Evolutionary conservation across 2,113 vertebrate genomes (phyloP).

Genomic region (Passer domesticus): DNA sequence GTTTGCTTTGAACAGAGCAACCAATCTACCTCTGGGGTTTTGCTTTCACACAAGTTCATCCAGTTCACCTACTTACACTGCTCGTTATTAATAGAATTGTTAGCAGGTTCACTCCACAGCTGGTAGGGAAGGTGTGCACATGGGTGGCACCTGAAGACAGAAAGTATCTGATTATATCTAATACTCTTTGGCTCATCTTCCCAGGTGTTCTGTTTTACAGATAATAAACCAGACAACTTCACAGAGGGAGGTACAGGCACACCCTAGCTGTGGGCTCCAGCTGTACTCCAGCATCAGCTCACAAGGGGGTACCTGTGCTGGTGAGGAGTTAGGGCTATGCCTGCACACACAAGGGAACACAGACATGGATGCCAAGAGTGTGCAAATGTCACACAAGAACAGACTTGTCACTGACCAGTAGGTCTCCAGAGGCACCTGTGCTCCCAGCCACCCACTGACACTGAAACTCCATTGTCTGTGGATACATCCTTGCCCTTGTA

Average conservation of each 20-base stretch:
- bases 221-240: constrained; percentile 37
- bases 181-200: constrained; percentile 40
- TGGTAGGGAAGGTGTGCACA: constrained; percentile 60
- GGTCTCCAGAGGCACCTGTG: background rate
- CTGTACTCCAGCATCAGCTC: background rate
- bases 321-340: background rate
- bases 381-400: background rate
- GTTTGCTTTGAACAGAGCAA: constrained; percentile 52
- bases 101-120: constrained; percentile 67
- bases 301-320: background rate
- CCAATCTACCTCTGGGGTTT: constrained; percentile 42
- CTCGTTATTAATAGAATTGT: constrained; percentile 63
- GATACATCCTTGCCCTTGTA: background rate
- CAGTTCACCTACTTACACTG: constrained; percentile 58
- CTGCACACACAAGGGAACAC: background rate
- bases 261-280: constrained; percentile 30
- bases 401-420: background rate
- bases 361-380: background rate
- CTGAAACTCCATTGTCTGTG: fast-evolving
- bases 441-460: background rate
- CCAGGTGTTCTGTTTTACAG: constrained; percentile 48
- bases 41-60: constrained; percentile 65
- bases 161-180: constrained; percentile 63
- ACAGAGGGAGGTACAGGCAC: constrained; percentile 46
- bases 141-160: constrained; percentile 69